Evolutionary conservation across 2,113 vertebrate species (phyloP).

Genomic region (Mesembrinibis cayennensis): DNA sequence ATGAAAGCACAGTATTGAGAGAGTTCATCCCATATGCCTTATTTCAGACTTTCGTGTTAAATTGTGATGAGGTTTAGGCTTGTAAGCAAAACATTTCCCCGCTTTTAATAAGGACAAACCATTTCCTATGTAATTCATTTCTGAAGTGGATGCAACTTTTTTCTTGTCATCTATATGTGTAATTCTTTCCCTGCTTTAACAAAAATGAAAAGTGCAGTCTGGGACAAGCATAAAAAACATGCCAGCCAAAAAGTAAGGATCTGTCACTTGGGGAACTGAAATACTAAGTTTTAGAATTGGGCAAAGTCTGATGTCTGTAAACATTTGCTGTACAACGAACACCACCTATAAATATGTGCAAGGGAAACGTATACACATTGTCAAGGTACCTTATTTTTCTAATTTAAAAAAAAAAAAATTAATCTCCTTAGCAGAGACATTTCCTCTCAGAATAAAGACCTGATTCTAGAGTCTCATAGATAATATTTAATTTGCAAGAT

Average conservation of each 20-base stretch:
- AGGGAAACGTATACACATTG: neutral
- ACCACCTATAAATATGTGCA: neutral
- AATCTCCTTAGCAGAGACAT: neutral
- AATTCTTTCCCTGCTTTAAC: neutral
- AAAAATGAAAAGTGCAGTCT: neutral
- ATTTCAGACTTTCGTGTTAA: neutral
- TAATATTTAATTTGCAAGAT: constrained; percentile 49
- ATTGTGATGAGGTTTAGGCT: neutral
- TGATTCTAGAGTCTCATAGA: constrained; percentile 24
- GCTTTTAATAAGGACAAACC: neutral
- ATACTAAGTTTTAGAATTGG: neutral
- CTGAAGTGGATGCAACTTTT: neutral
- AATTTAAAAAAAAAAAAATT: neutral
- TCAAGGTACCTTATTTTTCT: constrained; percentile 4
- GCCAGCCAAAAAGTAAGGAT: neutral
- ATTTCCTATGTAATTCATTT: neutral
- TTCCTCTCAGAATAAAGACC: constrained; percentile 44
- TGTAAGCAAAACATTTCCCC: neutral
- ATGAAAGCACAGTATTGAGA: neutral
- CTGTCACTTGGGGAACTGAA: neutral
- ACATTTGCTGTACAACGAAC: neutral
- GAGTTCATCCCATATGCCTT: neutral
- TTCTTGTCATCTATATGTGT: neutral
- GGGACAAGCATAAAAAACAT: neutral
- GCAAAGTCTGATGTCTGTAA: neutral